phyloP scores from a whole-genome alignment of 92 coral and sea anemone genomes.

The Parazoanthus atlanticus region DNA sequence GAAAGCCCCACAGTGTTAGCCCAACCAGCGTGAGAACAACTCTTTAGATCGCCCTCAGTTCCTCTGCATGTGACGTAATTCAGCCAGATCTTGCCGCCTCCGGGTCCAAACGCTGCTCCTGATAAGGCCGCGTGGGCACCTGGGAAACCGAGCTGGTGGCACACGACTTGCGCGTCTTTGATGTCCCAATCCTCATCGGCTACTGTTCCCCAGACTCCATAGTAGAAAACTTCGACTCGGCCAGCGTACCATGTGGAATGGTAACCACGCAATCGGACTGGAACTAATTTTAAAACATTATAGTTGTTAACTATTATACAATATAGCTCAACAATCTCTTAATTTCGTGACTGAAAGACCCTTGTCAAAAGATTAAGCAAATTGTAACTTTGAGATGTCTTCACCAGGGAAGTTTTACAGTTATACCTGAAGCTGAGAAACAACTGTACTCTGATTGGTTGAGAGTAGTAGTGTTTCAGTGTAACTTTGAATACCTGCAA shows the following conservation, averaged over 20 bases:
- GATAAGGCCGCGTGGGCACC: neutral
- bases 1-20: slow-evolving; percentile 6
- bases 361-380: too few relatives aligned
- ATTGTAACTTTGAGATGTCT: too few relatives aligned
- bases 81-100: slow-evolving; percentile 19
- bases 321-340: neutral
- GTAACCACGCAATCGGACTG: slow-evolving; percentile 12
- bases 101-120: slow-evolving; percentile 14
- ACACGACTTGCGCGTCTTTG: slow-evolving; percentile 11
- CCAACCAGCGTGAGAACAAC: slow-evolving; percentile 6
- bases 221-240: slow-evolving; percentile 23
- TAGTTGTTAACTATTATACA: neutral
- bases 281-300: neutral
- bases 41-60: neutral
- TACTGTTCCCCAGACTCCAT: slow-evolving; percentile 27
- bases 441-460: too few relatives aligned
- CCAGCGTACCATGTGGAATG: slow-evolving; percentile 30
- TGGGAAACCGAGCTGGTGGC: slow-evolving; percentile 21
- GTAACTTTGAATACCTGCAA: too few relatives aligned
- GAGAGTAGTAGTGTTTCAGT: too few relatives aligned
- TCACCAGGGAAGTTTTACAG: too few relatives aligned
- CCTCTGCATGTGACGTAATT: neutral
- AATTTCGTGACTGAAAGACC: neutral
- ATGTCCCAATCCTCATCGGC: slow-evolving; percentile 7
- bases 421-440: too few relatives aligned